Evolutionary conservation across 2,113 vertebrate genomes (phyloP), one percentile per base, ranked within the genome.

Genomic region (Cettia cetti): DNA sequence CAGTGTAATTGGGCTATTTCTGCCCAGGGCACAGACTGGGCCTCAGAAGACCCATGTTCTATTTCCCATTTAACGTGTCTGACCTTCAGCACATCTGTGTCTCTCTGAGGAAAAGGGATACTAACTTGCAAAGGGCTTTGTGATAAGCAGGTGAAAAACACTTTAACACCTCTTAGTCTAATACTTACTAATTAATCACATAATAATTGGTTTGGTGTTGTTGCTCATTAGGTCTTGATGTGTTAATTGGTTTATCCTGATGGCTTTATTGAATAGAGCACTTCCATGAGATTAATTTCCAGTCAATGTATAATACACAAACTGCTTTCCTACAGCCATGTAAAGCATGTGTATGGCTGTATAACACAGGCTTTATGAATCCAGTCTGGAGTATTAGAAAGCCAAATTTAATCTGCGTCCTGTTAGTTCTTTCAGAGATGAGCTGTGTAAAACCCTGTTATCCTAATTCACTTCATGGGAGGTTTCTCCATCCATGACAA

Each of bases 141-240:
- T 50, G 23, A 80, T 40, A 77, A 76, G 61, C 50, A 92, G 63
- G 63, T 90, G 79, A 77, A 90, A 94, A 72, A 8, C 40, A 42
- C 18, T 93, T 71, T 53, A 61, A 57, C 54, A 80, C 27, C 54
- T 53, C 74, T 74, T 57, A 74, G 28, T 35, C 54, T 86, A 93
- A 95, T 50, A 28, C 53, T 72, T 61, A 30, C 21, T 88, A 92
- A 87, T 79, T 82, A 95, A 80, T 27, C 30, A 65, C 54, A 54
- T 57, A 77, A 50, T 88, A 82, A 95, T 74, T 94, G 30, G n/a
- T 44, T 88, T 76, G 35, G 45, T 82, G 45, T 63, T 74, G 21
- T 50, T 86, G 71, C 35, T 90, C 42, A 24, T 90, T 93, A 91
- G 66, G 35, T 54, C 86, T 71, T 75, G 42, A 71, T 59, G 69